Evolutionary conservation across 2,113 vertebrate species (phyloP), one percentile per base, ranked within the genome.

Genomic region (Eudyptes chrysolophus): DNA sequence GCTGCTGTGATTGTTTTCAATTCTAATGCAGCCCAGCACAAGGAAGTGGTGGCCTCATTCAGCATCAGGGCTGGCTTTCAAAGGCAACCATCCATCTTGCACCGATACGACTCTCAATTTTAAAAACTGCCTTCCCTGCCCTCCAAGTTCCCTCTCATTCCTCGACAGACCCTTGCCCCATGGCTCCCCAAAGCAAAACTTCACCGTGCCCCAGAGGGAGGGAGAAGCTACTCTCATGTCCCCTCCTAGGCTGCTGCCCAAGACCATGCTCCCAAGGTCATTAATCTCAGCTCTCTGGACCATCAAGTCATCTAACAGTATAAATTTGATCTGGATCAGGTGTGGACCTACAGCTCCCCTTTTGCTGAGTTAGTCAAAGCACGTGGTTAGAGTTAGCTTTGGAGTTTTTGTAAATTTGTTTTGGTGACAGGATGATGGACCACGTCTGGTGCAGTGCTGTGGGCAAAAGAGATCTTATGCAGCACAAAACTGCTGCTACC

Each of bases 21-120:
- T 89, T 78, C 84, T 69, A 79, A 94, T 60, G 87, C 71, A 40
- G 72, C 60, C 24, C 40, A 60, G 84, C 74, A 76, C n/a, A 15
- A 58, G 89, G 89, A 92, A 96, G 93, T 18, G 66, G 75, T 62
- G 82, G 81, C 93, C 82, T 69, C 7, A 1, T 74, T 95, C 58
- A 22, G 61, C 78, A 58, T 12, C 65, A 3, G 48, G 44, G 60
- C 38, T 66, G 40, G 30, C 66, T 82, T 72, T n/a, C 62, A 27
- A 25, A 66, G 77, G 72, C 80, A 16, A 24, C 27, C 65, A 7
- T 38, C 21, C 13, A 0, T 5, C 78, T 46, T 8, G 24, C 54
- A 46, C 27, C 3, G 0, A 15, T 1, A 8, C 0, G 0, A 5
- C 17, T 76, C 34, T 6, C 10, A 1, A 0, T 2, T 26, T 25